Percentiles rank a stretch among this genome's conserved stretches.
Conservation (phyloP, 2,797 vertebrate genomes). For the Ceyx erithaca region DNA sequence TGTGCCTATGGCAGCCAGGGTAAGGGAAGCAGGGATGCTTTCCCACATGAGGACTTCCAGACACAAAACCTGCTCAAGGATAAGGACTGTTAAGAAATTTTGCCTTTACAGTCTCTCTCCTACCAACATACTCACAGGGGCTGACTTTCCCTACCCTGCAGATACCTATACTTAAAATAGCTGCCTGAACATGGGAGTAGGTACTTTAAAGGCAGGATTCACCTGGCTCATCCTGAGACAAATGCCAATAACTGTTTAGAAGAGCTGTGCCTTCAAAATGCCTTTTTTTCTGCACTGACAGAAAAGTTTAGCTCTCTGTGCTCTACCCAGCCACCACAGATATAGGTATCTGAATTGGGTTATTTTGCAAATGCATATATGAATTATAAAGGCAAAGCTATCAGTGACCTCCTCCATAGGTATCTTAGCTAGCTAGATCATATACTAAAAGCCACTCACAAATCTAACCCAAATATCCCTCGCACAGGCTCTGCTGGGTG, state of each 20-base stretch:
- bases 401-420: not conserved
- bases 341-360: not conserved
- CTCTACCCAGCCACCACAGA: not conserved
- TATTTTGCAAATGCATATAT: not conserved
- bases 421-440: not conserved
- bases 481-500: too few species aligned
- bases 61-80: not conserved
- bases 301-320: not conserved
- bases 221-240: not conserved
- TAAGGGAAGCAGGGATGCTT: not conserved
- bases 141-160: rapidly evolving
- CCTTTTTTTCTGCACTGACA: not conserved
- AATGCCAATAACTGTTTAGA: not conserved
- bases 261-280: not conserved
- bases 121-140: not conserved
- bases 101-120: not conserved
- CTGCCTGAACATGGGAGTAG: rapidly evolving
- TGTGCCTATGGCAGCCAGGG: not conserved
- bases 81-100: not conserved
- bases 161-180: not conserved
- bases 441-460: not conserved
- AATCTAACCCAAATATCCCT: not conserved
- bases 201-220: not conserved
- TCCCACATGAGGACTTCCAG: not conserved
- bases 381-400: not conserved